Conservation (phyloP, 1,140 invertebrate species). For the Penaeus indicus region DNA sequence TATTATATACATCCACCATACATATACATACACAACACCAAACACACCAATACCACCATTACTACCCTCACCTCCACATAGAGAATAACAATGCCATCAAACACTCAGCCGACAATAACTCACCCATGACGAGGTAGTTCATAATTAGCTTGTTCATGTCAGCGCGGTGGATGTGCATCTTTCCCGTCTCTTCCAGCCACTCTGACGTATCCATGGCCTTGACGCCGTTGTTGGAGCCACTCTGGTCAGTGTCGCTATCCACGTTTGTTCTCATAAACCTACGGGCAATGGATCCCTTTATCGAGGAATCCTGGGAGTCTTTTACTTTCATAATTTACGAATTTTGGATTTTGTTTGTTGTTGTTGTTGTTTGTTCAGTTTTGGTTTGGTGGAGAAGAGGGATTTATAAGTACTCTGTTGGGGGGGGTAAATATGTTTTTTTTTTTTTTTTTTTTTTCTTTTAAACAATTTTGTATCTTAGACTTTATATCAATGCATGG, state of each 20-base stretch:
- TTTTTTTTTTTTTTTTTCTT: no score
- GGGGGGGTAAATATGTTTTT: no score
- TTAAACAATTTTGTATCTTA: no score
- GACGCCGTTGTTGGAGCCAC: constrained; percentile 55
- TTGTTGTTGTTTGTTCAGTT: no score
- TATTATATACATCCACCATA: no score
- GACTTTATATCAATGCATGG: no score
- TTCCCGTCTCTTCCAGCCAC: constrained; percentile 81
- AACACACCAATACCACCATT: no score
- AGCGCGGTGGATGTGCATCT: constrained; percentile 85
- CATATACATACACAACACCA: no score
- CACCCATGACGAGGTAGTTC: constrained; percentile 98
- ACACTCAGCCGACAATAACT: constrained; percentile 51
- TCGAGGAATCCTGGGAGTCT: background rate
- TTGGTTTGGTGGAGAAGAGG: no score
- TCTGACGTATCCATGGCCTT: constrained; percentile 70
- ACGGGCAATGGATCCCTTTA: background rate
- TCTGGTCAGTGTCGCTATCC: constrained; percentile 60
- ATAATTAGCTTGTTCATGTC: constrained; percentile 98
- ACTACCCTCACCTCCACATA: no score
- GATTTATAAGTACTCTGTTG: no score
- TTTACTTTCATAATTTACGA: background rate
- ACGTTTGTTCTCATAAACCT: constrained; percentile 64
- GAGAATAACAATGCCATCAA: background rate
- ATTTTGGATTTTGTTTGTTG: background rate